phyloP scores from a whole-genome alignment of 2,797 vertebrate species.

The Tarsius wallacei region DNA sequence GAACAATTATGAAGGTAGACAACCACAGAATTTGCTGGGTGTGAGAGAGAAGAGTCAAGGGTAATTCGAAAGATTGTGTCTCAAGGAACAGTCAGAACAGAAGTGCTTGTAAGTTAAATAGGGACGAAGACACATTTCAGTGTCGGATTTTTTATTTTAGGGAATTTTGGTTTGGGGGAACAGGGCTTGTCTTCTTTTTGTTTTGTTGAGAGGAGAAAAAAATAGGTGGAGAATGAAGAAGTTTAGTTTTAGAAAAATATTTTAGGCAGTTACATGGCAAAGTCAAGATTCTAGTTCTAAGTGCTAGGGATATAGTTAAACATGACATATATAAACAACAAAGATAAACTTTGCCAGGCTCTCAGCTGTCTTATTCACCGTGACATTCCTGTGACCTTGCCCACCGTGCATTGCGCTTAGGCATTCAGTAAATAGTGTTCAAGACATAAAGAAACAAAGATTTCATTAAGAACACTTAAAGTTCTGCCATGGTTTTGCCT shows the following conservation, averaged over 20 bases:
- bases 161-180: neutral
- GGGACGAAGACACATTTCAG: neutral
- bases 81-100: neutral
- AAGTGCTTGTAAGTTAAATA: neutral
- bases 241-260: neutral
- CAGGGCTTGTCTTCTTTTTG: neutral
- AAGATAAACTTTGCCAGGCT: neutral
- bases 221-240: neutral
- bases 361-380: neutral
- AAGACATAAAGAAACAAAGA: neutral
- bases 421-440: neutral
- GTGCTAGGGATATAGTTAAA: neutral
- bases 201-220: neutral
- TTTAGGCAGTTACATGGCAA: neutral
- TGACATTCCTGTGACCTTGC: neutral
- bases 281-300: neutral
- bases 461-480: neutral
- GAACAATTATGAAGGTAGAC: neutral
- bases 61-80: neutral
- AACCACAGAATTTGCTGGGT: neutral
- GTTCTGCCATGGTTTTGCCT: neutral
- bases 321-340: neutral
- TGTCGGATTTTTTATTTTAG: neutral
- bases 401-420: neutral
- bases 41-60: neutral